Base-by-base conservation (phyloP, 2,113 vertebrate genomes). In the Silurus meridionalis region DNA sequence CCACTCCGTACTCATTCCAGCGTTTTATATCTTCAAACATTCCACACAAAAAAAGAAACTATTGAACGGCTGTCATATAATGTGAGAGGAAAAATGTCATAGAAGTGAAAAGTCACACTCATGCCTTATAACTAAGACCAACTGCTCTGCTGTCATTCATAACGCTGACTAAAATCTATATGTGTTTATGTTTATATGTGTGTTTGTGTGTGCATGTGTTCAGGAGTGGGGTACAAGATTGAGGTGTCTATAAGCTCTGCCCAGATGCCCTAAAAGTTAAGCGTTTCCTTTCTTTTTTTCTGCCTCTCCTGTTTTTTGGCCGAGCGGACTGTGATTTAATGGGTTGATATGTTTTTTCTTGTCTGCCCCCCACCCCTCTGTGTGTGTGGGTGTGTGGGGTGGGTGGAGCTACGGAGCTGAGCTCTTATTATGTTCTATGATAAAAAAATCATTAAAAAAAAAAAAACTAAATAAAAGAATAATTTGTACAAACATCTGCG, bases 231-330 rank as follows among this genome's bases (percentile, higher is more conserved):
- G 89, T 72, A 61, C 61, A 82, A 83, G 78, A 14, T 50, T 86
- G 89, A 86, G 92, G 92, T 80, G 87, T 80, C 75, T 84, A 19
- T 78, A 87, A 89, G 90, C 69, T 69, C 86, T 64, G 87, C 92
- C 92, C 93, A 90, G 94, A 91, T 90, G 89, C 85, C 88, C 90
- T 92, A 93, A 37, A 89, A 91, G 93, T 93, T 93, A 92, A 91
- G 94, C 94, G 94, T 95, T 95, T 94, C 89, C 94, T 13, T 93
- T 93, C 89, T 89, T 89, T 90, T 89, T 89, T 90, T 85, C 55
- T 91, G 94, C 94, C 94, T 96, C 95, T 96, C 95, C 95, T 95
- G 94, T 93, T 95, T 95, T 95, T 94, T 91, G 92, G 94, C 95
- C 94, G 92, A 95, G 92, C 94, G 83, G 94, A 95, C 94, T 95